A percentile compares a stretch with the other conserved stretches of the same genome.
Conservation (phyloP, 2,113 vertebrate species). For the Dasyurus viverrinus region DNA sequence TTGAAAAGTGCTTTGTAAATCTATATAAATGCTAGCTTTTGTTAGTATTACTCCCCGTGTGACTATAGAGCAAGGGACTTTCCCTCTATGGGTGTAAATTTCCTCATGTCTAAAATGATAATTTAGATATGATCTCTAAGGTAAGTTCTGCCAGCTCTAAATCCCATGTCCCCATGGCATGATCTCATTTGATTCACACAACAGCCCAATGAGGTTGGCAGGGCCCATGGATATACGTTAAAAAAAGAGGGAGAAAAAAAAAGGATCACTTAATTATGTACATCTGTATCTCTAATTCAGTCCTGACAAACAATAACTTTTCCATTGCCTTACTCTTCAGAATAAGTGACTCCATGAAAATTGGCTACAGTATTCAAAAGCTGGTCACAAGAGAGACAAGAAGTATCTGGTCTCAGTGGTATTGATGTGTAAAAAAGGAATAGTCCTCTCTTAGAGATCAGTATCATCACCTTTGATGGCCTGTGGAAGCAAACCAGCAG, state of each 20-base stretch:
- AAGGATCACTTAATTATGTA: background rate
- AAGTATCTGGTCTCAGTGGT: background rate
- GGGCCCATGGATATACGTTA: background rate
- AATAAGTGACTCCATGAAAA: background rate
- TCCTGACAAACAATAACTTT: background rate
- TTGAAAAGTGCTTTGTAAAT: background rate
- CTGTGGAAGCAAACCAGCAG: background rate
- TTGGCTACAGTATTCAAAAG: background rate
- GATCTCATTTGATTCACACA: background rate
- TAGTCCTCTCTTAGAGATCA: background rate
- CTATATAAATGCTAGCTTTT: background rate
- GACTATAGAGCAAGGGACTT: background rate
- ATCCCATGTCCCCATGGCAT: background rate
- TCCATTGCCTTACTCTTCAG: background rate
- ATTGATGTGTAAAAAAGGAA: background rate
- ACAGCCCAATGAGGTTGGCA: background rate
- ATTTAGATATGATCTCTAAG: background rate
- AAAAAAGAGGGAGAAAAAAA: background rate
- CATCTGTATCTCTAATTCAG: background rate
- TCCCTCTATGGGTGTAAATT: background rate
- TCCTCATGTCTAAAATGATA: background rate
- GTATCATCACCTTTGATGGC: background rate
- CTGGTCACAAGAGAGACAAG: background rate
- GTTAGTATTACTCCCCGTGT: background rate
- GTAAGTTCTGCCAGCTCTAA: background rate